Percentiles rank a stretch among this genome's conserved stretches.
Evolutionary conservation across 2,888 invertebrate species (phyloP).

Genomic region (Beris chalybata): DNA sequence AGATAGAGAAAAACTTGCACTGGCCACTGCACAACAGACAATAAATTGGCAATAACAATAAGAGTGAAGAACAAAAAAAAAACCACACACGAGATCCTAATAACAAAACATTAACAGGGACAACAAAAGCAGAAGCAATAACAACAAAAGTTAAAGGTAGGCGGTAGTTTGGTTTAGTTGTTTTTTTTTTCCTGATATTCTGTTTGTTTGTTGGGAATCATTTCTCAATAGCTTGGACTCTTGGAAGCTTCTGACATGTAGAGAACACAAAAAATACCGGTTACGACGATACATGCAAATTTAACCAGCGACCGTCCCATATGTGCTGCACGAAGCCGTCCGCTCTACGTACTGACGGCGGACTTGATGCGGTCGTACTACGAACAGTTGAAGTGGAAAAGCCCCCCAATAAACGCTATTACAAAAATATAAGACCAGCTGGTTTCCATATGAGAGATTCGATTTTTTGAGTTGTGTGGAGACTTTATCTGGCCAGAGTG

Average conservation of each 20-base stretch:
- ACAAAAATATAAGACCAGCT: background rate
- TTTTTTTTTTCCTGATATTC: too few relatives aligned
- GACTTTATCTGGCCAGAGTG: conserved; percentile 12
- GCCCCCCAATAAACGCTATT: too few relatives aligned
- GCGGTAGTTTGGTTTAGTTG: conserved; percentile 1
- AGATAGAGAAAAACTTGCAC: conserved; percentile 13
- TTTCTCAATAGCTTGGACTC: background rate
- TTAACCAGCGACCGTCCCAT: conserved; percentile 2
- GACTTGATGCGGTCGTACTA: conserved; percentile 4
- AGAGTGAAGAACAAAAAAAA: conserved; percentile 11
- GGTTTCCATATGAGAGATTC: conserved; percentile 13
- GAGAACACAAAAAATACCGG: conserved; percentile 1
- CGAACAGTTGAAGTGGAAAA: too few relatives aligned
- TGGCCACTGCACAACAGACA: conserved; percentile 11
- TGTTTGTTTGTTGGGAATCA: conserved; percentile 1
- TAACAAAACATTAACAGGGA: conserved; percentile 1
- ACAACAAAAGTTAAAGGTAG: conserved; percentile 12
- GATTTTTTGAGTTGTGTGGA: conserved; percentile 16
- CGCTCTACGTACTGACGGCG: conserved; percentile 19
- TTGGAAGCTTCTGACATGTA: background rate
- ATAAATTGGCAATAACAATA: conserved; percentile 22
- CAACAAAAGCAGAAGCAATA: conserved; percentile 21
- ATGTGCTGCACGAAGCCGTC: conserved; percentile 17
- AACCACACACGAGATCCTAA: conserved; percentile 9
- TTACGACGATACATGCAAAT: background rate